A percentile compares a stretch with the other conserved stretches of the same genome.
Conservation (phyloP, 2,113 vertebrate species). For the Entomyzon cyanotis region DNA sequence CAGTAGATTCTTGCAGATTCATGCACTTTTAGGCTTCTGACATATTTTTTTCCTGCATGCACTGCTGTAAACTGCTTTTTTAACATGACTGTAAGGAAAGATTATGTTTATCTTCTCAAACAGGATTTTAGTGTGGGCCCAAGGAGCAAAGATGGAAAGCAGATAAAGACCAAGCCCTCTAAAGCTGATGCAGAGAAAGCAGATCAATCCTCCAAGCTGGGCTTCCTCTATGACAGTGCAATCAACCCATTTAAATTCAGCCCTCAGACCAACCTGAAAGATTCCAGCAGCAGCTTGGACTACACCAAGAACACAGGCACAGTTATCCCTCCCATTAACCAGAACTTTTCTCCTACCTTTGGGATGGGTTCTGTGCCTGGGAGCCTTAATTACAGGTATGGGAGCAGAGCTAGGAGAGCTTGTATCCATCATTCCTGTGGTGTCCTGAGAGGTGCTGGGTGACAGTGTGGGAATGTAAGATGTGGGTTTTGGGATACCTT, state of each 20-base stretch:
- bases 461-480: accelerated
- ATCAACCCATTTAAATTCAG: conserved; percentile 32
- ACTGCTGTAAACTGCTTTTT: neutral
- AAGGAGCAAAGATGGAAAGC: conserved; percentile 67
- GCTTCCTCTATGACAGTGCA: conserved; percentile 9
- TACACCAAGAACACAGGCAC: conserved; percentile 17
- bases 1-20: neutral
- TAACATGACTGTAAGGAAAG: neutral
- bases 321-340: conserved; percentile 70
- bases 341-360: conserved; percentile 43
- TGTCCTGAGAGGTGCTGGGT: neutral
- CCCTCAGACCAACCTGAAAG: conserved; percentile 54
- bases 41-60: accelerated
- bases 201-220: conserved; percentile 21
- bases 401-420: neutral
- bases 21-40: neutral
- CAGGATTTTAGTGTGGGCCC: conserved; percentile 67
- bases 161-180: conserved; percentile 49
- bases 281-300: conserved; percentile 59
- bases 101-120: conserved; percentile 22
- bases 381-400: conserved; percentile 75
- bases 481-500: neutral
- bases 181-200: conserved; percentile 62
- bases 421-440: neutral
- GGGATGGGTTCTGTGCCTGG: conserved; percentile 48